Evolutionary conservation across 2,797 vertebrate species (phyloP).

Genomic region (Chromobotia macracanthus): DNA sequence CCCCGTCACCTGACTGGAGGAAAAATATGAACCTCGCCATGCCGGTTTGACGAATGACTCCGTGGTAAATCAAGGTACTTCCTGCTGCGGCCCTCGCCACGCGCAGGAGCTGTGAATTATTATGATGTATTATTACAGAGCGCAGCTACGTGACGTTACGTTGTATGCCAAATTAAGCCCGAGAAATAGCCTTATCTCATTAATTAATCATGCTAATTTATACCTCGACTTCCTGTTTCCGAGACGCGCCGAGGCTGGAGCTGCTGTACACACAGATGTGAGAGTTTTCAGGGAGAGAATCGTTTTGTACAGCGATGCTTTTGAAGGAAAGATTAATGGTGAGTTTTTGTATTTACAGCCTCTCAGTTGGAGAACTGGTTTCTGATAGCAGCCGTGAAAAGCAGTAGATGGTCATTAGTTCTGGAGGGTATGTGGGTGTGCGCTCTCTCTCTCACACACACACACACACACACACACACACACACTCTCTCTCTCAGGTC

Average conservation of each 20-base stretch:
- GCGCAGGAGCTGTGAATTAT: conserved; percentile 62
- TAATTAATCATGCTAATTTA: conserved; percentile 66
- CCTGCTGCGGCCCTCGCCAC: conserved; percentile 56
- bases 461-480: background rate
- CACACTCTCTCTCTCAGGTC: background rate
- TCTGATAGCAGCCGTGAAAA: conserved; percentile 51
- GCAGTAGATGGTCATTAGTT: conserved; percentile 43
- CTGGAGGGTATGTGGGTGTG: background rate
- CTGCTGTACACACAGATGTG: conserved; percentile 54
- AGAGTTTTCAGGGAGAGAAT: conserved; percentile 39
- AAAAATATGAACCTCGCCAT: conserved; percentile 53
- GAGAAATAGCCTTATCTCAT: conserved; percentile 60
- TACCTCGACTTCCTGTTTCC: conserved; percentile 56
- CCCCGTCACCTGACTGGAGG: conserved; percentile 42
- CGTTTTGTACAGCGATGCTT: conserved; percentile 44
- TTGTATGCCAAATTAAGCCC: conserved; percentile 63
- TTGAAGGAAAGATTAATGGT: conserved; percentile 50
- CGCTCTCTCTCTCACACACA: background rate
- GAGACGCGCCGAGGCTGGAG: conserved; percentile 52
- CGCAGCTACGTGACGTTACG: conserved; percentile 58
- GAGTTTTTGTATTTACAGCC: conserved; percentile 54
- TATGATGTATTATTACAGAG: conserved; percentile 64
- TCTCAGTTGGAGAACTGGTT: conserved; percentile 49
- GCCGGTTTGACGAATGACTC: conserved; percentile 59
- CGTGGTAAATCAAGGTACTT: conserved; percentile 62